These are phyloP conservation scores for Paratilapia polleni DNA, from an alignment of 2,113 vertebrate species.

Conservation along the genomic window DNA sequence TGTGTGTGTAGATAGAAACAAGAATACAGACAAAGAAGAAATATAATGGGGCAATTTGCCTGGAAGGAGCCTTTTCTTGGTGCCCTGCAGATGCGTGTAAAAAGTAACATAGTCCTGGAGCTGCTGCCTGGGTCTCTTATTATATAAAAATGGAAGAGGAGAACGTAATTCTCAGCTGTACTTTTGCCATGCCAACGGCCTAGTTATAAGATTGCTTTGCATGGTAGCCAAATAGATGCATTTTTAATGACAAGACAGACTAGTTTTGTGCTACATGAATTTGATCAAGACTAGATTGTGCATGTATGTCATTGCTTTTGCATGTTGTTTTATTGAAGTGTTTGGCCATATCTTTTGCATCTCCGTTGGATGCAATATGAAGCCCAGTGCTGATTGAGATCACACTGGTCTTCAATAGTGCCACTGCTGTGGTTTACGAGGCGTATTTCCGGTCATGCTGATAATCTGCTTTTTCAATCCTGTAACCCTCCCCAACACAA, in stretches of 20 bases:
- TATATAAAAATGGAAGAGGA: constrained; percentile 12
- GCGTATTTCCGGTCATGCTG: constrained; percentile 23
- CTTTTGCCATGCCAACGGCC: constrained; percentile 10
- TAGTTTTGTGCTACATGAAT: constrained; percentile 3
- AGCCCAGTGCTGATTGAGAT: constrained; percentile 36
- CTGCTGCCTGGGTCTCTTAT: constrained; percentile 20
- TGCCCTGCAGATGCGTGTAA: not conserved
- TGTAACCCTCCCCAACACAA: not conserved
- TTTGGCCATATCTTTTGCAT: constrained; percentile 20
- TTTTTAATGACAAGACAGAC: constrained; percentile 25
- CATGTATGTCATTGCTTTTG: constrained; percentile 2
- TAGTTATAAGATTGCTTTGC: constrained; percentile 22
- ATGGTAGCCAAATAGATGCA: constrained; percentile 33
- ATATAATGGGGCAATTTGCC: constrained; percentile 28
- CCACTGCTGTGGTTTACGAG: not conserved
- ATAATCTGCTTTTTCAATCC: constrained; percentile 44
- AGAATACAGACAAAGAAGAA: constrained; percentile 2
- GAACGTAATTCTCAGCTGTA: constrained; percentile 8
- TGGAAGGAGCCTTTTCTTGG: not conserved
- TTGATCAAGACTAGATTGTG: constrained; percentile 7
- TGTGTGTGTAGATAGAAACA: constrained; percentile 3
- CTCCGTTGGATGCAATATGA: constrained; percentile 23
- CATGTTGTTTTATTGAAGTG: constrained; percentile 8
- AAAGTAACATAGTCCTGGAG: not conserved
- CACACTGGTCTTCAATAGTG: constrained; percentile 52